Percentiles rank a stretch among this genome's conserved stretches.
Evolutionary conservation across 2,888 invertebrate species (phyloP).

Genomic region (Xylota segnis): DNA sequence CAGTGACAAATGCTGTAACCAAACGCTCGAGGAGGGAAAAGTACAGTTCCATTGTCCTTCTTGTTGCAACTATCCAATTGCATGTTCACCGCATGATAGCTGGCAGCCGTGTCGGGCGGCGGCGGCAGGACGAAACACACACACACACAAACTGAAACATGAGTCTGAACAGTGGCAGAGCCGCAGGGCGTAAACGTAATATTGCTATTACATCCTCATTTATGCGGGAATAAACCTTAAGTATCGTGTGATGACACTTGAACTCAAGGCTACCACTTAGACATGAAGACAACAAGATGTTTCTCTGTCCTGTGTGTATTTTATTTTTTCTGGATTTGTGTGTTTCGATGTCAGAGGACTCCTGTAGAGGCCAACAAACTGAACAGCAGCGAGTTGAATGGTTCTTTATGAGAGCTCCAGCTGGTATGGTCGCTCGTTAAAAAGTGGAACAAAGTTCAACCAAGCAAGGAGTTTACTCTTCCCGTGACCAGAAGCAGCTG

Average conservation of each 20-base stretch:
- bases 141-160: conserved; percentile 42
- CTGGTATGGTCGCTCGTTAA: background rate
- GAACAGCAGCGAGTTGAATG: conserved; percentile 7
- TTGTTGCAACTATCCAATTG: conserved; percentile 59
- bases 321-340: conserved; percentile 7
- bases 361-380: conserved; percentile 7
- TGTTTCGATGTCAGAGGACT: conserved; percentile 11
- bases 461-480: background rate
- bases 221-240: conserved; percentile 65
- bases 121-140: too few species aligned
- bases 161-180: conserved; percentile 41
- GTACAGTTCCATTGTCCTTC: conserved; percentile 63
- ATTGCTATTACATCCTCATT: conserved; percentile 65
- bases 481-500: too few species aligned
- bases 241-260: conserved; percentile 68
- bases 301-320: conserved; percentile 16
- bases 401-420: background rate
- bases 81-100: conserved; percentile 52
- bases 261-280: conserved; percentile 69
- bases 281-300: conserved; percentile 49
- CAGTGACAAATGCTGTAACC: conserved; percentile 67
- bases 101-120: background rate
- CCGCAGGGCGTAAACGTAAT: conserved; percentile 61
- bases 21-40: conserved; percentile 53
- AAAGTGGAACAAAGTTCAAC: background rate